A percentile compares a stretch with the other conserved stretches of the same genome.
Evolutionary conservation across 2,888 invertebrate species (phyloP).

Genomic region (Thalpophila matura): DNA sequence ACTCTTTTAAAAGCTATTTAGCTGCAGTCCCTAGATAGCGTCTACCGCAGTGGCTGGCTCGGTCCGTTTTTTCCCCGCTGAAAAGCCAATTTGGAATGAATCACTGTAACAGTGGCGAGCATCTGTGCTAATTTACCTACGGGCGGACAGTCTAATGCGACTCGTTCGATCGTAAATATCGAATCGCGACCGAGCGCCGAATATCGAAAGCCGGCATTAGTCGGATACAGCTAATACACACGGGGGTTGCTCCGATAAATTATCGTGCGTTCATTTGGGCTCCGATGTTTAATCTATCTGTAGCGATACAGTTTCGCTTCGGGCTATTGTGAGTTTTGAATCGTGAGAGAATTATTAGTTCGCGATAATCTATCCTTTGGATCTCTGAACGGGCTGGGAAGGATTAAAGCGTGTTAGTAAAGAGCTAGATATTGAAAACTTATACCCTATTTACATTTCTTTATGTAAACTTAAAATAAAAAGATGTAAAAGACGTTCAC

Average conservation of each 20-base stretch:
- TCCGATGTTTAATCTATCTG: conserved; percentile 90
- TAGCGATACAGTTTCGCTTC: conserved; percentile 79
- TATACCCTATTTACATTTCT: conserved; percentile 14
- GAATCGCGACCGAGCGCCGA: conserved; percentile 89
- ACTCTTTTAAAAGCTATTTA: conserved; percentile 87
- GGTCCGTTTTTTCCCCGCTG: conserved; percentile 85
- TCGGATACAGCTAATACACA: conserved; percentile 91
- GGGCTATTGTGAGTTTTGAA: conserved; percentile 78
- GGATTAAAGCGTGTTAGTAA: conserved; percentile 48
- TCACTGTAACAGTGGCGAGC: conserved; percentile 90
- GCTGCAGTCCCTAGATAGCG: conserved; percentile 83
- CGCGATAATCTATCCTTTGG: conserved; percentile 52
- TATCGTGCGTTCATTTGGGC: conserved; percentile 89
- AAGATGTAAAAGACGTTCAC: conserved; percentile 25
- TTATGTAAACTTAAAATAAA: conserved; percentile 17
- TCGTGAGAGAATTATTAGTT: conserved; percentile 68
- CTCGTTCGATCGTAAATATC: conserved; percentile 88
- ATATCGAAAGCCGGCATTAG: conserved; percentile 91
- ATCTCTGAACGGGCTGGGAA: conserved; percentile 56
- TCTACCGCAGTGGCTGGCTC: conserved; percentile 79
- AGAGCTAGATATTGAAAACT: conserved; percentile 37
- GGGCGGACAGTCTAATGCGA: conserved; percentile 90
- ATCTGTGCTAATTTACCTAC: conserved; percentile 91
- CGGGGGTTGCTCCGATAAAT: conserved; percentile 89
- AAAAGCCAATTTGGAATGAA: conserved; percentile 91